These are phyloP conservation scores for Caenorhabditis imperialis DNA, from an alignment of 2,888 invertebrate genomes.

Conservation along the genomic window DNA sequence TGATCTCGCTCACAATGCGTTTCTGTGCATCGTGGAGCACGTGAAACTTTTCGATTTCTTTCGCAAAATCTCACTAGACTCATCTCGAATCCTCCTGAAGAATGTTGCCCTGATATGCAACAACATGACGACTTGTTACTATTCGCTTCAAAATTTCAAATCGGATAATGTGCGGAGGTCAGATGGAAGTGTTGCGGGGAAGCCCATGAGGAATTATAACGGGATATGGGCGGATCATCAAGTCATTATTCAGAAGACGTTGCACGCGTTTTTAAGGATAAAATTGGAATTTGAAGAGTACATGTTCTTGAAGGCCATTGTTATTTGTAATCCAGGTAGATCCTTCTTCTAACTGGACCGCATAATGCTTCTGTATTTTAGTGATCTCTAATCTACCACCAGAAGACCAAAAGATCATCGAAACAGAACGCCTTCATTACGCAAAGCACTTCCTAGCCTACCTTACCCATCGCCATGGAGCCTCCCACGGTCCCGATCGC, in stretches of 20 bases:
- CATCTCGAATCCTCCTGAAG: slow-evolving; percentile 27
- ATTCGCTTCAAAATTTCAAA: slow-evolving; percentile 40
- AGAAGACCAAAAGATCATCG: slow-evolving; percentile 37
- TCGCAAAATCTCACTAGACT: slow-evolving; percentile 8
- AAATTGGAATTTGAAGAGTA: no score
- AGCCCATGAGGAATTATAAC: slow-evolving; percentile 22
- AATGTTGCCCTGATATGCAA: slow-evolving; percentile 29
- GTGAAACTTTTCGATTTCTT: slow-evolving; percentile 43
- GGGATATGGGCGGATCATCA: slow-evolving; percentile 1
- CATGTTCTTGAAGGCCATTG: no score
- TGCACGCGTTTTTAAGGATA: no score
- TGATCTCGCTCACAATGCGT: slow-evolving; percentile 30
- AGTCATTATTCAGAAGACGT: slow-evolving; percentile 15
- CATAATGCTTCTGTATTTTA: no score
- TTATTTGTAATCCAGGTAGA: slow-evolving; percentile 25
- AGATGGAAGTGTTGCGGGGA: slow-evolving; percentile 27
- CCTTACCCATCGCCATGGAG: slow-evolving; percentile 36
- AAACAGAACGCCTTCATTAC: slow-evolving; percentile 42
- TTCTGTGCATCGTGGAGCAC: slow-evolving; percentile 24
- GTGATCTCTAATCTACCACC: no score
- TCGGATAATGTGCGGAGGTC: slow-evolving; percentile 30
- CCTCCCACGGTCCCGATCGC: slow-evolving; percentile 20
- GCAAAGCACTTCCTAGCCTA: slow-evolving; percentile 31
- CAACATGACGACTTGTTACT: slow-evolving; percentile 47
- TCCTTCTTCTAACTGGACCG: no score